These are phyloP conservation scores for Acleris holmiana DNA, from an alignment of 2,888 invertebrate species.

Conservation along the genomic window DNA sequence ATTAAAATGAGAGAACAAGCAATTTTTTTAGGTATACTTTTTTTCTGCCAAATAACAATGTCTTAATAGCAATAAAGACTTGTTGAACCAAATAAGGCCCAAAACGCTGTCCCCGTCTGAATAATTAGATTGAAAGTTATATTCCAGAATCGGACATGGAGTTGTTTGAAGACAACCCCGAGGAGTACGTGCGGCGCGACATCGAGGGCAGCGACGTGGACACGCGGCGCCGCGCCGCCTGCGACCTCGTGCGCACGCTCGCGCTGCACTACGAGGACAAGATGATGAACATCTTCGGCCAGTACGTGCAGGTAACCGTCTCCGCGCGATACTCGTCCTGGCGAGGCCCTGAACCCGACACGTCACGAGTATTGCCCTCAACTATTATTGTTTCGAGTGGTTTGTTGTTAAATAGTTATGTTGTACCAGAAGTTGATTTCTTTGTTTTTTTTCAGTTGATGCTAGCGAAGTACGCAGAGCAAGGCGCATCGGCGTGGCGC, in stretches of 20 bases:
- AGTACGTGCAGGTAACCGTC: conserved; percentile 90
- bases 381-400: no score
- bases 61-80: no score
- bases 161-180: conserved; percentile 98
- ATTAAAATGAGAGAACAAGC: no score
- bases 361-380: no score
- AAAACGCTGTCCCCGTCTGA: no score
- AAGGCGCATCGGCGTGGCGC: conserved; percentile 93
- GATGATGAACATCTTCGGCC: conserved; percentile 94
- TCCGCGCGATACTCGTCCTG: no score
- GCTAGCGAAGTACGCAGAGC: conserved; percentile 90
- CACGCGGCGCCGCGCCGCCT: conserved; percentile 97
- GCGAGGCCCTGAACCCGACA: no score
- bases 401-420: no score
- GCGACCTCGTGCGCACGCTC: conserved; percentile 97
- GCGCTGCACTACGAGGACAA: conserved; percentile 94
- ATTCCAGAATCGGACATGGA: conserved; percentile 94
- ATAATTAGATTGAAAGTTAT: no score
- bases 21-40: no score
- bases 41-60: no score
- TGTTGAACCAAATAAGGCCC: no score
- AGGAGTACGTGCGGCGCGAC: conserved; percentile 97
- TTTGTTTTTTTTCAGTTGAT: conserved; percentile 81
- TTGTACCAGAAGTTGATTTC: background rate
- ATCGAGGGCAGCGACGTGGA: conserved; percentile 99